These are phyloP conservation scores for Lytechinus variegatus DNA, from an alignment of 35 echinoderm and acorn worm genomes.

Conservation along the genomic window DNA sequence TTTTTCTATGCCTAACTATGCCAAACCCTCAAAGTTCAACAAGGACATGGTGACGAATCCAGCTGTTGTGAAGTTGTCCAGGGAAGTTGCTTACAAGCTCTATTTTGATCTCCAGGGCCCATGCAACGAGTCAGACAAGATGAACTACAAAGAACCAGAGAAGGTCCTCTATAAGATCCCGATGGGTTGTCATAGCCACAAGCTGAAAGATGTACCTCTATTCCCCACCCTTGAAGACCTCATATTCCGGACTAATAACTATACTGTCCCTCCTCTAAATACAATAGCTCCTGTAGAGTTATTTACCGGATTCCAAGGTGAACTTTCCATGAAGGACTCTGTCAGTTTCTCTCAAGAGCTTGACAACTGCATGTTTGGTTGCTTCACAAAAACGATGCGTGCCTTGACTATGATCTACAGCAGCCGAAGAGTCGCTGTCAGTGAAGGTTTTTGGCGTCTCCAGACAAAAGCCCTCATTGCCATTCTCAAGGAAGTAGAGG, in stretches of 20 bases:
- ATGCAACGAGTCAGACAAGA: slow-evolving; percentile 39
- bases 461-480: slow-evolving; percentile 48
- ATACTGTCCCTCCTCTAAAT: slow-evolving; percentile 40
- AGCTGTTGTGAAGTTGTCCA: slow-evolving; percentile 55
- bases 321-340: slow-evolving; percentile 14
- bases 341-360: slow-evolving; percentile 18
- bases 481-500: slow-evolving; percentile 45
- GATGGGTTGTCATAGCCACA: slow-evolving; percentile 51
- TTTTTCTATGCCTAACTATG: slow-evolving; percentile 42
- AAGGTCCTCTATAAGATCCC: slow-evolving; percentile 62
- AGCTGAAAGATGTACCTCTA: slow-evolving; percentile 58
- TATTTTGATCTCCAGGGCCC: slow-evolving; percentile 51
- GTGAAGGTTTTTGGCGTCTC: slow-evolving; percentile 36
- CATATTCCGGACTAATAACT: slow-evolving; percentile 42
- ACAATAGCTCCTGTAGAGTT: slow-evolving; percentile 44
- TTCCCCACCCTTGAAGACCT: slow-evolving; percentile 56
- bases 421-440: slow-evolving; percentile 27
- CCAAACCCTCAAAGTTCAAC: slow-evolving; percentile 47
- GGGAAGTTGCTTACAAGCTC: slow-evolving; percentile 53
- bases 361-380: slow-evolving; percentile 48
- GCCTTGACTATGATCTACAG: slow-evolving; percentile 43
- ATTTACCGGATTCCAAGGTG: slow-evolving; percentile 36
- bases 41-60: slow-evolving; percentile 46
- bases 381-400: slow-evolving; percentile 50
- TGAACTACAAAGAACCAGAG: slow-evolving; percentile 38